Conservation (phyloP, 2,888 invertebrate genomes). For the Pristionchus entomophagus region DNA sequence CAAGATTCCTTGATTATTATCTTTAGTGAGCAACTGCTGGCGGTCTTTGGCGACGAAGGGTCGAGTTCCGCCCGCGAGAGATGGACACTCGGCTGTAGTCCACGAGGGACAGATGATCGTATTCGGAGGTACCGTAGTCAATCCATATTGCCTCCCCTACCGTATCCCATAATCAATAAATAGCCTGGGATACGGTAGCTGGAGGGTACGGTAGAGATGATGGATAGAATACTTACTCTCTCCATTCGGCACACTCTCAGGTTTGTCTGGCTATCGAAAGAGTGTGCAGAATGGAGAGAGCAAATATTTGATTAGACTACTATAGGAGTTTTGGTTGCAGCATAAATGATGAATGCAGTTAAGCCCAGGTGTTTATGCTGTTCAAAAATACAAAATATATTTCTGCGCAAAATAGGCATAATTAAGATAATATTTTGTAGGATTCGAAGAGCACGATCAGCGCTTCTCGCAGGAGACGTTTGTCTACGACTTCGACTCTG, state of each 20-base stretch:
- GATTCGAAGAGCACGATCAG: slow-evolving; percentile 35
- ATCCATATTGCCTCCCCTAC: not conserved
- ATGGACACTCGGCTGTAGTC: slow-evolving; percentile 88
- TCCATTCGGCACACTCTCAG: too few relatives aligned
- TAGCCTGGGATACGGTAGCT: too few relatives aligned
- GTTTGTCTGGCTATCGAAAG: too few relatives aligned
- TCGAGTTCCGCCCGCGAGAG: slow-evolving; percentile 86
- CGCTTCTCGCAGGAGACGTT: slow-evolving; percentile 86
- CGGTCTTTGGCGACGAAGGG: slow-evolving; percentile 79
- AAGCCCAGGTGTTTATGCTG: too few relatives aligned
- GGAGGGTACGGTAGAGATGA: not conserved
- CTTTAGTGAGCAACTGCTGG: slow-evolving; percentile 76
- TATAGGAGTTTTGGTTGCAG: too few relatives aligned
- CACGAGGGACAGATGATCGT: slow-evolving; percentile 83
- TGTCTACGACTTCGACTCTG: slow-evolving; percentile 84
- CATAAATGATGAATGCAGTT: too few relatives aligned
- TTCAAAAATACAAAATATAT: too few relatives aligned
- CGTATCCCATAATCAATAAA: not conserved
- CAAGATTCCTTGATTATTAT: not conserved
- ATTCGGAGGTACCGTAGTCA: slow-evolving; percentile 88
- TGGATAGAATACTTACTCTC: too few relatives aligned
- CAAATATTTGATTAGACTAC: too few relatives aligned
- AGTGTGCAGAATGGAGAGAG: too few relatives aligned
- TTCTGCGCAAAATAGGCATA: too few relatives aligned
- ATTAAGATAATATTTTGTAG: not conserved